These are phyloP conservation scores for Theristicus caerulescens DNA, from an alignment of 2,113 vertebrate genomes.

Conservation along the genomic window DNA sequence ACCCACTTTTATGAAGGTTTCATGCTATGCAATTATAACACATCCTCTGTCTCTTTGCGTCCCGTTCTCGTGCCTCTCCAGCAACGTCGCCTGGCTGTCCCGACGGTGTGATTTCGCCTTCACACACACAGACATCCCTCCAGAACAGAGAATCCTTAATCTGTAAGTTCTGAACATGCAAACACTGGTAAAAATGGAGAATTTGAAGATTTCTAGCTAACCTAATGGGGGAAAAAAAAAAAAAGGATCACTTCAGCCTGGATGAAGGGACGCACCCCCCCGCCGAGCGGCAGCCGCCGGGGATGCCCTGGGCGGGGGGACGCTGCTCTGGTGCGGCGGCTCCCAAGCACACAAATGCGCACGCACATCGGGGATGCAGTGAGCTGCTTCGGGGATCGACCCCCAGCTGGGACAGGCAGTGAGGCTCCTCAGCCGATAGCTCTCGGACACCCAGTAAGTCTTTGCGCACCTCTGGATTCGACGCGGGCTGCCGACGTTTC, in stretches of 20 bases:
- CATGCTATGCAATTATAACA: background rate
- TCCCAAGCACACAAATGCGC: background rate
- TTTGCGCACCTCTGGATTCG: background rate
- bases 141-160: background rate
- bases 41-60: background rate
- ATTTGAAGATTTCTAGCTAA: background rate
- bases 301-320: background rate
- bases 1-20: background rate
- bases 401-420: background rate
- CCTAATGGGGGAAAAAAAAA: background rate
- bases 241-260: background rate
- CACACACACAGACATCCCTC: background rate
- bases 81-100: background rate
- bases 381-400: background rate
- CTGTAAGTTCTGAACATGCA: background rate
- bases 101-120: background rate
- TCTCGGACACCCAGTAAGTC: background rate
- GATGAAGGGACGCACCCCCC: accelerated
- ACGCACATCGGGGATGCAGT: background rate
- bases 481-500: background rate
- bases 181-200: background rate
- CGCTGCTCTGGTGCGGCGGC: accelerated
- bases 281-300: accelerated
- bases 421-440: background rate
- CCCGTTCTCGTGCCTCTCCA: background rate